Evolutionary conservation across 2,113 vertebrate genomes (phyloP).

Genomic region (Crotophaga sulcirostris): DNA sequence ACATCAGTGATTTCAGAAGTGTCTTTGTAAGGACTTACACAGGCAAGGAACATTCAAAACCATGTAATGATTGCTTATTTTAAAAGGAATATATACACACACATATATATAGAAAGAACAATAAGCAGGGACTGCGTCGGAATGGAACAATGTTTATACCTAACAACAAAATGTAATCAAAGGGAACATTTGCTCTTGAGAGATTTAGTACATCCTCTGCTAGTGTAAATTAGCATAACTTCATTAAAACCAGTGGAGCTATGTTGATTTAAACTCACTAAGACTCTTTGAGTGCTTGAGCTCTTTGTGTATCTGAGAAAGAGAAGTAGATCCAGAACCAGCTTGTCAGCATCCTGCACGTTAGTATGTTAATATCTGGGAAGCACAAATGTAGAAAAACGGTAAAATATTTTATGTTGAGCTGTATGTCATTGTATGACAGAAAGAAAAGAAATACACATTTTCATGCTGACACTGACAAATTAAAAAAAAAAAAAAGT

Average conservation of each 20-base stretch:
- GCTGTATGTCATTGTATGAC: background rate
- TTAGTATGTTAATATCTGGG: background rate
- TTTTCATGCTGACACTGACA: background rate
- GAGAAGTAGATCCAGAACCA: background rate
- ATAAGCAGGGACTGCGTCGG: background rate
- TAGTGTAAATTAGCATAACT: background rate
- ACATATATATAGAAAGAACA: background rate
- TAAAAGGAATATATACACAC: background rate
- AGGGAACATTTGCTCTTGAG: background rate
- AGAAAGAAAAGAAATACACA: background rate
- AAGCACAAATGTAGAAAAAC: background rate
- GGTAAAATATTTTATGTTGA: background rate
- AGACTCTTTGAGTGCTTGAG: background rate
- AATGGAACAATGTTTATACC: background rate
- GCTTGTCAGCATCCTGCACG: background rate
- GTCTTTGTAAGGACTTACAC: background rate
- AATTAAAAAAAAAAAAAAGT: background rate
- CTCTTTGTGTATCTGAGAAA: background rate
- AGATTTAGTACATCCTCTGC: background rate
- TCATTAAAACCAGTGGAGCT: background rate
- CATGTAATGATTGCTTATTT: background rate
- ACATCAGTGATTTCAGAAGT: background rate
- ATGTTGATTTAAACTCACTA: background rate
- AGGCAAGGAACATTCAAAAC: background rate
- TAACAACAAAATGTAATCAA: constrained; percentile 32